Evolutionary conservation across 2,888 invertebrate genomes (phyloP).

Genomic region (Cephalotes varians): DNA sequence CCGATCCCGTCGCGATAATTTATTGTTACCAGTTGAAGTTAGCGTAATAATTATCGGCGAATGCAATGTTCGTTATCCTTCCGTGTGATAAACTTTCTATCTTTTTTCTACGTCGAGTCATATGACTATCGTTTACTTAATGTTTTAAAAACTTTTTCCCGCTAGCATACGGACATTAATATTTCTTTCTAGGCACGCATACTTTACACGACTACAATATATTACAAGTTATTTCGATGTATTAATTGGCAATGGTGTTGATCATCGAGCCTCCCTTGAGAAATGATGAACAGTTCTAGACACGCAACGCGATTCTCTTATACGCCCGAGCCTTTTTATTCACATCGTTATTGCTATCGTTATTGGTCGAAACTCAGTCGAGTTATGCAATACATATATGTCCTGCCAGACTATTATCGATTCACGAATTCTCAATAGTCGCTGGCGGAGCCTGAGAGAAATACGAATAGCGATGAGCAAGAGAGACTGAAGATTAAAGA

Average conservation of each 20-base stretch:
- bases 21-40: slow-evolving; percentile 60
- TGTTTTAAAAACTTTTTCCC: neutral
- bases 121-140: neutral
- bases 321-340: slow-evolving; percentile 34
- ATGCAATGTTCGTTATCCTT: slow-evolving; percentile 45
- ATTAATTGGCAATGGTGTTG: slow-evolving; percentile 38
- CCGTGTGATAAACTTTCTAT: slow-evolving; percentile 15
- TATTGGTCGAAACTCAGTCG: slow-evolving; percentile 33
- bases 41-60: slow-evolving; percentile 56
- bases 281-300: slow-evolving; percentile 24
- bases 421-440: slow-evolving; percentile 60
- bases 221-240: slow-evolving; percentile 9
- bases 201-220: neutral
- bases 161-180: neutral
- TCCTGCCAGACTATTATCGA: slow-evolving; percentile 60
- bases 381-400: slow-evolving; percentile 31
- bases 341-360: slow-evolving; percentile 51
- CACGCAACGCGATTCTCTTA: slow-evolving; percentile 34
- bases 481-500: slow-evolving; percentile 24
- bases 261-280: neutral
- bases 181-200: neutral
- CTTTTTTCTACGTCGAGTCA: neutral
- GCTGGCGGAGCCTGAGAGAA: slow-evolving; percentile 23
- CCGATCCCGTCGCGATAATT: slow-evolving; percentile 67
- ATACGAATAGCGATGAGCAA: slow-evolving; percentile 29